Evolutionary conservation across 2,888 invertebrate species (phyloP), one percentile per base, ranked within the genome.

Genomic region (Ariolimax columbianus): DNA sequence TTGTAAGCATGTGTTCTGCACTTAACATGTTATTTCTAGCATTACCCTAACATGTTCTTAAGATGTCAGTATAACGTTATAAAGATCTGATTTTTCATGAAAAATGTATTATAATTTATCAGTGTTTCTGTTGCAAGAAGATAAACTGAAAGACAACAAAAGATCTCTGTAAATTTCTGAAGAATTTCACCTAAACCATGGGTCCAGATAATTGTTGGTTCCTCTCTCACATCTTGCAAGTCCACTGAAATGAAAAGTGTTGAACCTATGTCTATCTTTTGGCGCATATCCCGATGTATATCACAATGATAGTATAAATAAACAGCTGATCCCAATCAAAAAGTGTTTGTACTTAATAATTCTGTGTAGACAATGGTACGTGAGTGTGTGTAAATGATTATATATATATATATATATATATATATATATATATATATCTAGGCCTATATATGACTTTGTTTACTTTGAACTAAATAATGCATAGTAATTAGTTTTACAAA

Each of bases 161-260:
- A 38, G 14, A 38, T 59, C 40, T 63, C n/a, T 78, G 79, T 68
- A 78, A 78, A 68, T 66, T 14, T 30, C 4, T 73, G 9, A 73
- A 73, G 66, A 19, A 14, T 72, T 33, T 83, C 83, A 83, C 83
- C 83, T 83, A 83, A 83, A 78, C 83, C 83, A 47, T 83, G 83
- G 68, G 83, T 83, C 83, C 83, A 83, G 83, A 83, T 78, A 63
- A 83, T 83, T 47, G 83, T 78, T 11, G 83, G 83, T 40, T 83
- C 83, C 83, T 83, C 83, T 78, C 83, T 66, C 77, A 83, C 83
- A 55, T 83, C 83, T 68, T 77, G 83, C 30, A 83, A 59, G 83
- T 83, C 83, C 68, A 78, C 83, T 83, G 83, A 83, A 83, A 83
- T 78, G 78, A 83, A 40, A 83, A 83, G 83, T 78, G 38, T 68